Percentiles rank a stretch among this genome's conserved stretches.
These are phyloP conservation scores for Gallinago paraguaiae DNA, from an alignment of 2,113 vertebrate species.

Conservation along the genomic window DNA sequence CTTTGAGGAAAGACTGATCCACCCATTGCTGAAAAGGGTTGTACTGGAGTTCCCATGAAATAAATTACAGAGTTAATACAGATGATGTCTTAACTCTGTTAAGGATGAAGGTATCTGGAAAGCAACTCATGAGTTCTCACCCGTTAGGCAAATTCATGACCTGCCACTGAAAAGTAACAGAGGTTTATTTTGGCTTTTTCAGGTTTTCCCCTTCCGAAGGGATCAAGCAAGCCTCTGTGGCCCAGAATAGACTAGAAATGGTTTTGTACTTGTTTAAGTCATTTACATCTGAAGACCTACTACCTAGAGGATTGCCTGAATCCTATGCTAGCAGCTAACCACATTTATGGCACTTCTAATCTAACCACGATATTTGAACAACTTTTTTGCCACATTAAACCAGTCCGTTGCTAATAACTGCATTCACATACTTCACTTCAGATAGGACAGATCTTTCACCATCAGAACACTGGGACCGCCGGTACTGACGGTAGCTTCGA, in stretches of 20 bases:
- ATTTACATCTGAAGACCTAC: background rate
- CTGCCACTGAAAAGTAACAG: background rate
- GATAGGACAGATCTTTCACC: slow-evolving; percentile 89
- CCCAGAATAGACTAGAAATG: background rate
- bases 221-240: background rate
- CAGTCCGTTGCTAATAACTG: background rate
- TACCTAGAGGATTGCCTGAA: background rate
- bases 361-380: background rate
- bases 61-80: background rate
- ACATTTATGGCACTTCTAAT: background rate
- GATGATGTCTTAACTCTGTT: background rate
- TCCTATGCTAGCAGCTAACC: background rate
- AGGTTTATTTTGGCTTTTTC: background rate
- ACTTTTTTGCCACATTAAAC: background rate
- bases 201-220: background rate
- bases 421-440: slow-evolving; percentile 84
- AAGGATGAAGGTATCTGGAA: background rate
- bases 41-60: background rate
- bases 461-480: slow-evolving; percentile 87
- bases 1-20: background rate
- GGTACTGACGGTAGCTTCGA: slow-evolving; percentile 84
- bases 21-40: background rate
- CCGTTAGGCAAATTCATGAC: background rate
- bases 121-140: background rate
- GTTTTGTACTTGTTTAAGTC: background rate